Percentiles rank a stretch among this genome's conserved stretches.
Evolutionary conservation across 2,797 vertebrate species (phyloP).

Genomic region (Pyrrhura leucotis): DNA sequence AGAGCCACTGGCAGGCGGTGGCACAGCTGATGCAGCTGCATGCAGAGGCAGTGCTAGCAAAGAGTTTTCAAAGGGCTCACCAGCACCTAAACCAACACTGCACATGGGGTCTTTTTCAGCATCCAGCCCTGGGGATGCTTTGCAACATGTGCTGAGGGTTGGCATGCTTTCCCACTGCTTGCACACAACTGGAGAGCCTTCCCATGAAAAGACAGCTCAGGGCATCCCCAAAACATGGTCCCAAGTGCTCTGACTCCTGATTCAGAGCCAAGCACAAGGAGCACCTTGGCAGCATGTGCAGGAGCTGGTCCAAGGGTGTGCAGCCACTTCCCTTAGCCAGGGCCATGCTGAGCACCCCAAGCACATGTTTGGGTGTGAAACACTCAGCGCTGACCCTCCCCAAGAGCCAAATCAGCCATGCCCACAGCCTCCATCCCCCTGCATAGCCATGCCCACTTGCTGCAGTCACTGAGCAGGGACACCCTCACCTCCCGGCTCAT

Average conservation of each 20-base stretch:
- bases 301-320: background rate
- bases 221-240: background rate
- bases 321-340: rapidly evolving
- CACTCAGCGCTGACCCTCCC: rapidly evolving
- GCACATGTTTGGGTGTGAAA: background rate
- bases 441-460: background rate
- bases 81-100: background rate
- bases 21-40: conserved; percentile 24
- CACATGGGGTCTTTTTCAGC: background rate
- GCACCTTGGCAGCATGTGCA: background rate
- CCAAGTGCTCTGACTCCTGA: background rate
- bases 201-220: rapidly evolving
- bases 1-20: conserved; percentile 7
- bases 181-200: rapidly evolving
- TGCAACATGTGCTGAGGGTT: background rate
- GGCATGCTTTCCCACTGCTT: rapidly evolving
- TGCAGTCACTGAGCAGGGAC: background rate
- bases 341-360: background rate
- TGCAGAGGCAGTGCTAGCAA: background rate
- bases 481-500: background rate
- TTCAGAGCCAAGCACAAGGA: background rate
- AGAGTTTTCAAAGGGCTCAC: background rate
- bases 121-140: background rate
- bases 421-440: background rate
- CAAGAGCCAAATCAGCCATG: background rate